Evolutionary conservation across 2,113 vertebrate species (phyloP), one percentile per base, ranked within the genome.

Genomic region (Apistogramma diplotaenia): DNA sequence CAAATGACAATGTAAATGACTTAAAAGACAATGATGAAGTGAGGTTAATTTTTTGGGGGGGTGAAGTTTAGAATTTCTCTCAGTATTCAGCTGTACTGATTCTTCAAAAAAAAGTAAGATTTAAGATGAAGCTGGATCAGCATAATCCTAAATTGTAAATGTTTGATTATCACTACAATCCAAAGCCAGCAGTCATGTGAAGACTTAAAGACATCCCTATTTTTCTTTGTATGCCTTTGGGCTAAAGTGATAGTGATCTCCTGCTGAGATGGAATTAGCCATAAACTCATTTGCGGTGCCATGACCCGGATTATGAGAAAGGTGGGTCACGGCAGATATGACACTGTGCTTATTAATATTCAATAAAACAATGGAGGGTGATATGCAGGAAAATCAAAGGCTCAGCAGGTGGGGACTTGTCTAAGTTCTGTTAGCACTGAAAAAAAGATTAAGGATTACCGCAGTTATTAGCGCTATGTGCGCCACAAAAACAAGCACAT

Each of bases 261-360:
- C 89, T 79, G 91, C 93, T 93, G 92, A 76, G 86, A 86, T 60
- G 73, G 93, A 94, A 94, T 93, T 93, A 94, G 88, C 84, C 81
- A 80, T 92, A 84, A 92, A 93, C 89, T 93, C 87, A 91, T 93
- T 93, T 91, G 82, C 78, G 5, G 85, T 79, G 83, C 81, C 86
- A 43, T 89, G 90, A 89, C 89, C 89, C 72, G 78, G 93, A 93
- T 94, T 93, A 93, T 80, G 61, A 49, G 57, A 89, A 91, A 92
- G 90, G 89, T 91, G 92, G 93, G 93, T 92, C 90, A 93, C 31
- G 49, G 76, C 81, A 94, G 92, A 93, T 92, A 92, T 71, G 89
- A 75, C 88, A 87, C 21, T 78, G 83, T 90, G 83, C 89, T 89
- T 87, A 91, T 94, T 92, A 91, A 91, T 94, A 94, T 93, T 93